Evolutionary conservation across 2,797 vertebrate genomes (phyloP).

Genomic region (Gila robusta): DNA sequence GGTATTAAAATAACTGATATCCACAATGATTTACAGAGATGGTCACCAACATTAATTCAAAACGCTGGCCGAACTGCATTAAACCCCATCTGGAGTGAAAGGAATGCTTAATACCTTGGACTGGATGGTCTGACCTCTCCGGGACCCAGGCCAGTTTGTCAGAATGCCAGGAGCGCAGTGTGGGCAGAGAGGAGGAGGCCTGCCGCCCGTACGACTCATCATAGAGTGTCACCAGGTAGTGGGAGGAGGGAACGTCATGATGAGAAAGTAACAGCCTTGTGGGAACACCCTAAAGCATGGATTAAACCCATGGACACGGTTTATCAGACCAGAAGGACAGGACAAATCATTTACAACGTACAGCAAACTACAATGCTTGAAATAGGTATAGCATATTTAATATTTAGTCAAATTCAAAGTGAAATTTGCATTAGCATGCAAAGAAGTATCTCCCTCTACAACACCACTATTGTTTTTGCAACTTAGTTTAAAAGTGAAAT

Average conservation of each 20-base stretch:
- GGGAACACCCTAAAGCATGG: slow-evolving; percentile 78
- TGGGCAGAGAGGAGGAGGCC: slow-evolving; percentile 66
- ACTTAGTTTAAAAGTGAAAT: background rate
- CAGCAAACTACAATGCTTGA: background rate
- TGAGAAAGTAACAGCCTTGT: slow-evolving; percentile 76
- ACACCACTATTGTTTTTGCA: background rate
- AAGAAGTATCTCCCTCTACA: background rate
- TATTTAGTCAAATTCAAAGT: background rate
- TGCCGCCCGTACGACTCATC: slow-evolving; percentile 77
- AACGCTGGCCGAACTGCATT: slow-evolving; percentile 12
- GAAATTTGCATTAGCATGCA: background rate
- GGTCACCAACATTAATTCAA: slow-evolving; percentile 29
- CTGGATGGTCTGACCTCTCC: slow-evolving; percentile 77
- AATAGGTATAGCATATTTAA: background rate
- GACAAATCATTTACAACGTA: background rate
- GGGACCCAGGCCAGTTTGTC: slow-evolving; percentile 76
- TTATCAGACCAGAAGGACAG: slow-evolving; percentile 2
- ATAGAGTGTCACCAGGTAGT: slow-evolving; percentile 77
- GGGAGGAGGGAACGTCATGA: slow-evolving; percentile 67
- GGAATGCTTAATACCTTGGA: slow-evolving; percentile 72
- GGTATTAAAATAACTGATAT: background rate
- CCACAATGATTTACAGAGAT: background rate
- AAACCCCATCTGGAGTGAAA: slow-evolving; percentile 41
- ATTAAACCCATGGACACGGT: background rate
- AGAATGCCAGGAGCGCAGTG: slow-evolving; percentile 67